Base-by-base conservation (phyloP, 2,797 vertebrate species). In the Anableps anableps region DNA sequence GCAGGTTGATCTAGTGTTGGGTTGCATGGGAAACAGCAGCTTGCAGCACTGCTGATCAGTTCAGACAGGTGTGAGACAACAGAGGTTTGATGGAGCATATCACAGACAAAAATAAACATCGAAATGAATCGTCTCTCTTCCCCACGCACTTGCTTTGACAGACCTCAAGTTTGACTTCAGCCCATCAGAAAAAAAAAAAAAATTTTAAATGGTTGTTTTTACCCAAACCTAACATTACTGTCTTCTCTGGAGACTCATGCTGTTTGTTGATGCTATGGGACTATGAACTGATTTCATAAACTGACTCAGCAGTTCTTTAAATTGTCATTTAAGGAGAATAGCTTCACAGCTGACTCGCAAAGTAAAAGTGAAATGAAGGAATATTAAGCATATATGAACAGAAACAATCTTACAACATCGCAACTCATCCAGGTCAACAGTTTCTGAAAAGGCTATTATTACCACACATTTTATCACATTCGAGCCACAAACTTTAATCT, bases 1-100 rank as follows among this genome's bases (percentile, higher is more conserved):
- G 79, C 79, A 81, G 80, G 83, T 88, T 87, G 85, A 89, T 75
- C 91, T 89, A 87, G 89, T 86, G 92, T 92, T 92, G 92, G 95
- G 82, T 81, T 86, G 87, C 89, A 89, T 90, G 89, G 91, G 93
- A 95, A 92, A 85, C 50, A 83, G 80, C 43, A 78, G 83, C 77
- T 85, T 80, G 89, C 85, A 87, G 87, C 90, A 89, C 93, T 89
- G 92, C 84, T 89, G 92, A 83, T 84, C 87, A 80, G 86, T 75
- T 88, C 88, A 91, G 90, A 88, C 85, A 72, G 88, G 89, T 83
- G 62, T 86, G 77, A 87, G 87, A 80, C 77, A 74, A 86, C 89
- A 41, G 23, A 45, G 38, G 23, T 70, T 16, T 70, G 66, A 45
- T n/a, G 66, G 23, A 70, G 66, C 11, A 70, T 11, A 70, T 70